Percentiles rank a stretch among this genome's conserved stretches.
Conservation (phyloP, 1,140 invertebrate genomes). For the Zaprionus africanus region DNA sequence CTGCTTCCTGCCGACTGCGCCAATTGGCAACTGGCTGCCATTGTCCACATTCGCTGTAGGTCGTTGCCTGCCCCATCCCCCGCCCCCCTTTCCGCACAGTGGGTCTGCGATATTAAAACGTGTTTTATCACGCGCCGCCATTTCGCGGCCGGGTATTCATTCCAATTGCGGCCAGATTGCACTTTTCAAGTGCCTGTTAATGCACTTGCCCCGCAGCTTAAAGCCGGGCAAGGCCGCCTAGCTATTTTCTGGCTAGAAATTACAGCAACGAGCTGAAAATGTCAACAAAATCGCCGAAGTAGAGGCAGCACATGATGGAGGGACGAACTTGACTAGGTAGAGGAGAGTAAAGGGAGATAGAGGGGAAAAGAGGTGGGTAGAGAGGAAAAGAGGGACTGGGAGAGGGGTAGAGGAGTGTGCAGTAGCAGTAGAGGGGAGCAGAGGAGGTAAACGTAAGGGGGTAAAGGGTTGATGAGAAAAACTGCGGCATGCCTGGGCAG, state of each 20-base stretch:
- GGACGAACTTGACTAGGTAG: no score
- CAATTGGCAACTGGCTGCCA: slow-evolving; percentile 32
- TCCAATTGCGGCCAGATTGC: slow-evolving; percentile 81
- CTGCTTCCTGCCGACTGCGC: slow-evolving; percentile 13
- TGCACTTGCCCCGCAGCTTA: slow-evolving; percentile 62
- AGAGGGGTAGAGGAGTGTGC: neutral
- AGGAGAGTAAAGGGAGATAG: neutral
- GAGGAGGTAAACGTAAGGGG: neutral
- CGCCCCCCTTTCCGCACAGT: neutral
- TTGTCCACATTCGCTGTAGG: slow-evolving; percentile 9
- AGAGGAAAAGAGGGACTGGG: no score
- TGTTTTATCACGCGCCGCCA: slow-evolving; percentile 83
- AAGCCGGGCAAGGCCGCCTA: slow-evolving; percentile 14
- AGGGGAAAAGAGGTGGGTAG: neutral
- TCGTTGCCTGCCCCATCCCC: neutral
- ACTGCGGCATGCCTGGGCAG: slow-evolving; percentile 44
- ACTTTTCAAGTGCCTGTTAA: slow-evolving; percentile 82
- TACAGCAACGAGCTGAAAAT: slow-evolving; percentile 34
- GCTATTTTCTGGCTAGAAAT: slow-evolving; percentile 23
- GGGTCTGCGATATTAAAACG: slow-evolving; percentile 74
- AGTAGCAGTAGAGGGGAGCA: no score
- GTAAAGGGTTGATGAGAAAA: slow-evolving; percentile 36
- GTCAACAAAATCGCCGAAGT: slow-evolving; percentile 20
- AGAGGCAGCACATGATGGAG: no score
- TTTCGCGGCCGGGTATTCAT: slow-evolving; percentile 80